Evolutionary conservation across 2,113 vertebrate genomes (phyloP), one percentile per base, ranked within the genome.

Genomic region (Corydoras sp.): DNA sequence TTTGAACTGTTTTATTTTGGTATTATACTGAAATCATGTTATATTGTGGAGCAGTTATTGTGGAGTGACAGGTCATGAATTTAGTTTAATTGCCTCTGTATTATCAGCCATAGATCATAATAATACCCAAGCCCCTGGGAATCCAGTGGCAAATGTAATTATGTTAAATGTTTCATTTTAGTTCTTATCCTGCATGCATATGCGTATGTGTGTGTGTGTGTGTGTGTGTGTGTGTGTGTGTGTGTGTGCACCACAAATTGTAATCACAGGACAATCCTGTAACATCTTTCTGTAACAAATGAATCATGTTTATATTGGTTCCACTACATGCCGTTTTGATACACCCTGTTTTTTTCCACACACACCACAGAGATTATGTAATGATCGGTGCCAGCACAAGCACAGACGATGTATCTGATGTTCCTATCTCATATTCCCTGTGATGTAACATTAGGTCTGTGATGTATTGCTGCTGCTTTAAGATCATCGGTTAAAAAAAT

Each of bases 31-130:
- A 8, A 43, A 43, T 43, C 35, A 43, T 43, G 35, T 43, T 43
- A 5, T 43, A 43, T 43, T 43, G 2, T 43, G 35, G 35, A 53
- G 55, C 30, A 9, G 63, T 58, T 18, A 60, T 58, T n/a, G 9
- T 29, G n/a, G 14, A 53, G 62, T 30, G 64, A 62, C 71, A 24
- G 55, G 56, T 32, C 53, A 67, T 24, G n/a, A 53, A 68, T 12
- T 30, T 13, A n/a, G 3, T 68, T 12, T 56, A 74, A 74, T 73
- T 50, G 59, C 32, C 15, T 29, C 31, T 55, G 58, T 13, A 32
- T 62, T 68, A 73, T 73, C 65, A 59, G 55, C 64, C 32, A 54
- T 65, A 15, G 24, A 59, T 69, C 70, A 48, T 64, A 72, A 51
- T 72, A 61, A 10, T 64, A 67, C 15, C 43, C 51, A 8, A 11